Base-by-base conservation (phyloP, 2,113 vertebrate genomes). In the Sylvia atricapilla region DNA sequence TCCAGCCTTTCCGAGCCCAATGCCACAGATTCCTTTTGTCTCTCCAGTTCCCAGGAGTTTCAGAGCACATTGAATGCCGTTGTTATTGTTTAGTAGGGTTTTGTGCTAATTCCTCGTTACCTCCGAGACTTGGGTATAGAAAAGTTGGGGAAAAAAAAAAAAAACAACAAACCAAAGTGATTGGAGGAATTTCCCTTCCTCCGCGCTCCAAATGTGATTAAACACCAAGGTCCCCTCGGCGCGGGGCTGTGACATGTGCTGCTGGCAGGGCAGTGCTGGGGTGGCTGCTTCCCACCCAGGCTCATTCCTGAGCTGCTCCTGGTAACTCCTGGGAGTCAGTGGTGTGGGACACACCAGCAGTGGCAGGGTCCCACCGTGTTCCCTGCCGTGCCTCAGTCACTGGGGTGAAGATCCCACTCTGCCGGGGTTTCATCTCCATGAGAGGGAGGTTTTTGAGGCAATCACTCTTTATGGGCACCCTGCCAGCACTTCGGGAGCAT, bases 341-440 rank as follows among this genome's bases (percentile, higher is more conserved):
- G 60, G 37, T 4, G 37, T 15, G 63, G 82, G 84, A 68, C 0
- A 2, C 64, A 53, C 10, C 2, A 0, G 50, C 2, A 2, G 19
- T 17, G 33, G 27, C 5, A 13, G 67, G 33, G 2, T 44, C 53
- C 58, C 19, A 1, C 50, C 10, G 3, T 3, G 0, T 47, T 37
- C 30, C 12, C 81, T 62, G 74, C 59, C 2, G 0, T 3, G 13
- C 41, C 37, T 78, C 64, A 3, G 37, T 2, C 17, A 3, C 64
- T 5, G 67, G 21, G 44, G 23, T 24, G 23, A 39, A 74, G 46
- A 24, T 6, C 8, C 17, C 15, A 30, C 83, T 75, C 31, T 15
- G 4, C 15, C 2, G 0, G 2, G 16, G 27, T 55, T 92, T 56
- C 59, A 46, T 9, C 23, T 31, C 23, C 0, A 0, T 4, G 28